phyloP scores from a whole-genome alignment of 2,797 vertebrate genomes.

The Avahi laniger region DNA sequence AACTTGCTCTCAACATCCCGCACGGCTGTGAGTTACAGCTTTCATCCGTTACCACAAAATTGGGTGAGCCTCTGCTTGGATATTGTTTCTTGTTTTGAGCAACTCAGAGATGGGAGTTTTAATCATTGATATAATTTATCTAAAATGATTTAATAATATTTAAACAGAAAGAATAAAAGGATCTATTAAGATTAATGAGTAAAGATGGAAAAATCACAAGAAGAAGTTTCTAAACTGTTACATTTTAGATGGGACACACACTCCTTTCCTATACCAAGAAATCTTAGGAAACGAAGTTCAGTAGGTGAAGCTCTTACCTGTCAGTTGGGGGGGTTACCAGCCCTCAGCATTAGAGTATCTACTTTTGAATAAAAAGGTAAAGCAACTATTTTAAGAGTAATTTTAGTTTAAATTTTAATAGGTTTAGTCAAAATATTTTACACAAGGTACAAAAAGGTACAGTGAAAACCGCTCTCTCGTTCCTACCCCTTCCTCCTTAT shows the following conservation, averaged over 20 bases:
- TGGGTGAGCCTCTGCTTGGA: neutral
- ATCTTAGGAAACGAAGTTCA: neutral
- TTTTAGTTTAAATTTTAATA: neutral
- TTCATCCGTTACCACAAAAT: neutral
- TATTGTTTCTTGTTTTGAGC: neutral
- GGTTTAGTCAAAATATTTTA: neutral
- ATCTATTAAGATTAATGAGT: neutral
- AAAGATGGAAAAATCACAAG: neutral
- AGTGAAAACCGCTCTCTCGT: neutral
- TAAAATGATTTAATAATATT: neutral
- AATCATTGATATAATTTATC: neutral
- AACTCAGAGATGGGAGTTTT: neutral
- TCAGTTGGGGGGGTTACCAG: neutral
- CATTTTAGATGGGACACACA: neutral
- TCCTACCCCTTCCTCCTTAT: neutral
- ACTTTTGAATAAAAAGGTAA: constrained; percentile 36
- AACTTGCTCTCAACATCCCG: neutral
- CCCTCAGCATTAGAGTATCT: neutral
- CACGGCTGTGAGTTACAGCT: neutral
- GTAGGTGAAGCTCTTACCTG: constrained; percentile 15
- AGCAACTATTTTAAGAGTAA: neutral
- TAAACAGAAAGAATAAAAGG: neutral
- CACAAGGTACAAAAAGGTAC: neutral
- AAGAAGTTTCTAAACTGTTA: neutral
- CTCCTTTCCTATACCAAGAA: neutral